Base-by-base conservation (phyloP, 2,113 vertebrate species). In the Mesitornis unicolor region DNA sequence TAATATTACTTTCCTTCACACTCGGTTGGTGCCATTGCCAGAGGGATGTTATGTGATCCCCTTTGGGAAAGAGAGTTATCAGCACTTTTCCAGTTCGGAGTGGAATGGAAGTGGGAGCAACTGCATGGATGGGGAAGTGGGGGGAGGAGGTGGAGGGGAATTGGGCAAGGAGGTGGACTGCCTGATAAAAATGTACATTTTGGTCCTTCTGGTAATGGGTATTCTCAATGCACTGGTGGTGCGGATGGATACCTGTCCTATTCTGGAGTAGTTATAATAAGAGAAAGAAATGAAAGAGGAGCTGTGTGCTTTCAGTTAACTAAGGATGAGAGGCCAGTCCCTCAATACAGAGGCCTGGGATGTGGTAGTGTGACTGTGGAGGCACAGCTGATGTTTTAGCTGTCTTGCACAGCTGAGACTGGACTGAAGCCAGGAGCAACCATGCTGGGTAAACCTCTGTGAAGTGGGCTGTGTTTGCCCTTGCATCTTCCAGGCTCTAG, bases 71-170 rank as follows among this genome's bases (percentile, higher is more conserved):
- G 42, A 65, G 12, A 53, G 20, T 6, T 14, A 64, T 40, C 59
- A 80, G 10, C 36, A 31, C 14, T 80, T 88, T 92, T 93, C 88
- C 75, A 90, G 22, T 9, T 61, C 57, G 45, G 75, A 83, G 36
- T 57, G 36, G 70, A 79, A 64, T 2, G 1, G n/a, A 93, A 70
- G 18, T 35, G 22, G 53, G n/a, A 79, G 9, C 31, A 85, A 53
- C 12, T 10, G 16, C 0, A 0, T 59, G 47, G 29, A 24, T 86
- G 29, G 25, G 5, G 8, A 82, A 71, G 13, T 4, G 7, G 2
- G 2, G 6, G 33, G 10, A 43, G 11, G 29, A 67, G 14, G 25
- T 50, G 42, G 15, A 69, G 38, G 11, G 56, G 48, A 69, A 9
- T 15, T 83, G 28, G 31, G 5, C 19, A 2, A 14, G 57, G 48